phyloP scores from a whole-genome alignment of 2,797 vertebrate species.

The Anomalospiza imberbis region DNA sequence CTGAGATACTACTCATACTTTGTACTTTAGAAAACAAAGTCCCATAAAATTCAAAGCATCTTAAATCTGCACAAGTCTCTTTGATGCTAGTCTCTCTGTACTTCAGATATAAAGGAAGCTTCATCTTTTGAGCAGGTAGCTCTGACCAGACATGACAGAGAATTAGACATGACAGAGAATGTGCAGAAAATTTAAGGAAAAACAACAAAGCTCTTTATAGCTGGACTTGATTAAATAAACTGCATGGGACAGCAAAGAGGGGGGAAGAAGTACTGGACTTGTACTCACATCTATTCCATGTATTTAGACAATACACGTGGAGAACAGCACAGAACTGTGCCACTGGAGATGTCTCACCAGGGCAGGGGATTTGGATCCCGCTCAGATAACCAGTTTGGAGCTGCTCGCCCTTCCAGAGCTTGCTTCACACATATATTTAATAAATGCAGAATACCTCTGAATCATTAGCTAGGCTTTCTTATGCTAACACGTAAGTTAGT shows the following conservation, averaged over 20 bases:
- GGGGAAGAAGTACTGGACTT: background rate
- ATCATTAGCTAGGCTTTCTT: background rate
- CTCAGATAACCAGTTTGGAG: background rate
- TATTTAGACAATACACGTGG: fast-evolving
- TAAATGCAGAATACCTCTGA: background rate
- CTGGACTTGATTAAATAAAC: background rate
- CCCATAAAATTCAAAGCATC: background rate
- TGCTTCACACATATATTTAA: background rate
- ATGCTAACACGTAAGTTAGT: background rate
- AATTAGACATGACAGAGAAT: background rate
- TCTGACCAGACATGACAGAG: background rate
- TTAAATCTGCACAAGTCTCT: background rate
- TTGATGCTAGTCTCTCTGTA: background rate
- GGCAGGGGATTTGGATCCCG: background rate
- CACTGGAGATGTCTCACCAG: background rate
- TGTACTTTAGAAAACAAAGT: background rate
- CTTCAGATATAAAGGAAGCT: background rate
- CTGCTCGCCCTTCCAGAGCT: background rate
- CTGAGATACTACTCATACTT: background rate
- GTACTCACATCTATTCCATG: background rate
- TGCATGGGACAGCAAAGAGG: background rate
- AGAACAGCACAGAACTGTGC: background rate
- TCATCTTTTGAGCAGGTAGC: background rate
- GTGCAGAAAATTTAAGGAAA: background rate
- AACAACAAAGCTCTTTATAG: background rate